Evolutionary conservation across 2,113 vertebrate species (phyloP).

Genomic region (Halichoerus grypus): DNA sequence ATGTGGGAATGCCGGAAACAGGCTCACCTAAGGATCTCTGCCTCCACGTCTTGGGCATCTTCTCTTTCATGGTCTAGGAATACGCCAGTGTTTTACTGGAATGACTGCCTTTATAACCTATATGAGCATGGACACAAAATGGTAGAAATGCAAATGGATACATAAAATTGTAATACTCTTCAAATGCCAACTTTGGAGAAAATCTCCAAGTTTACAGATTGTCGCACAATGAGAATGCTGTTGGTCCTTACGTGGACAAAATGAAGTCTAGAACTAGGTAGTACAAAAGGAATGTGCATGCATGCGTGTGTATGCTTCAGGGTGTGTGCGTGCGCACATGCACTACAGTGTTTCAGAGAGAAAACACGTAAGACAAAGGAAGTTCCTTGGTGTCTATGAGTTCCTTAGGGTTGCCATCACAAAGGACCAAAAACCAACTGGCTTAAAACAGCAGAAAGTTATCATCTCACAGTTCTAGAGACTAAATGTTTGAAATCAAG

Average conservation of each 20-base stretch:
- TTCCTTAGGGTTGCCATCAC: neutral
- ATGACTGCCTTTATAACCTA: neutral
- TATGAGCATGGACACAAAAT: neutral
- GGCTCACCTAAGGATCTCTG: constrained; percentile 12
- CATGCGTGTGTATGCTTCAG: neutral
- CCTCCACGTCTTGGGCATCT: fast-evolving
- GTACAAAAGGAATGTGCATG: neutral
- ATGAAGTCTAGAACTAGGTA: neutral
- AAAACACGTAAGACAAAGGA: neutral
- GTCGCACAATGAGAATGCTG: neutral
- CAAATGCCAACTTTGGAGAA: neutral
- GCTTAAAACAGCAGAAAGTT: neutral
- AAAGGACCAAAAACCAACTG: neutral
- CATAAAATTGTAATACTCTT: neutral
- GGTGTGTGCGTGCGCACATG: neutral
- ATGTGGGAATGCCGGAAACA: neutral
- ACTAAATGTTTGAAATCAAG: neutral
- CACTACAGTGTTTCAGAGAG: neutral
- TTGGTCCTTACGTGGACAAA: neutral
- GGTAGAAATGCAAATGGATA: neutral
- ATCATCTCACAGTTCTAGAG: neutral
- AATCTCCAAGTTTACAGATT: neutral
- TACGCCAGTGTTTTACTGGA: neutral
- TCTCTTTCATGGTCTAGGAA: neutral
- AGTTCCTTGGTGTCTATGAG: neutral